Evolutionary conservation across 2,888 invertebrate species (phyloP), one percentile per base, ranked within the genome.

Genomic region (Andrena fulva): DNA sequence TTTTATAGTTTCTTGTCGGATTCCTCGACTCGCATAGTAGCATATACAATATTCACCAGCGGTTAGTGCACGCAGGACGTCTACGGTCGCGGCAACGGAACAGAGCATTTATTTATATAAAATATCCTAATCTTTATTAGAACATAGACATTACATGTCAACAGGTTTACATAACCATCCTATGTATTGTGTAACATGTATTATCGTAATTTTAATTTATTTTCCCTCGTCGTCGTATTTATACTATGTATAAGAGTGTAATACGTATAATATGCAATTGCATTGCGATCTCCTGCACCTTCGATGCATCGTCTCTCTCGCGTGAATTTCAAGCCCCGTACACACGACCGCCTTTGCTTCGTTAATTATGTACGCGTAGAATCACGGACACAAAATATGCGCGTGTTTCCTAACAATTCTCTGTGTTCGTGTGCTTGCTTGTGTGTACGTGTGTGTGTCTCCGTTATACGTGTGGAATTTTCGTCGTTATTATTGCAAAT

Each of bases 41-140:
- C 16, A 42, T 16, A 42, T 5, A 42, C 3, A 16, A 16, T 42
- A 42, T 42, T 42, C 42, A 42, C 16, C 42, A 42, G 16, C 42
- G 42, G 42, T 42, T 42, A 42, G 12, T 42, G 50, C 20, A 60
- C 60, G 68, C 50, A 54, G 63, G 35, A 54, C 50, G 24, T 59
- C 29, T 35, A 52, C 42, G 60, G 42, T 27, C 42, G 50, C 70
- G 73, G 59, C 66, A 70, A 85, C 64, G 54, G 60, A 62, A 69
- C 74, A 52, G 16, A 24, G 24, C 56, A 70, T 56, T 69, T 76
- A 79, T 89, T 91, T 92, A 90, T 92, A 91, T 89, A 92, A 92
- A 92, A 92, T 92, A 92, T 91, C 88, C 92, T 91, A 91, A 91
- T 91, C 87, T 92, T 92, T 92, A 92, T 92, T 92, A 91, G 91